Percentiles rank a stretch among this genome's conserved stretches.
These are phyloP conservation scores for Andrena chrysosceles DNA, from an alignment of 2,888 invertebrate species.

Conservation along the genomic window DNA sequence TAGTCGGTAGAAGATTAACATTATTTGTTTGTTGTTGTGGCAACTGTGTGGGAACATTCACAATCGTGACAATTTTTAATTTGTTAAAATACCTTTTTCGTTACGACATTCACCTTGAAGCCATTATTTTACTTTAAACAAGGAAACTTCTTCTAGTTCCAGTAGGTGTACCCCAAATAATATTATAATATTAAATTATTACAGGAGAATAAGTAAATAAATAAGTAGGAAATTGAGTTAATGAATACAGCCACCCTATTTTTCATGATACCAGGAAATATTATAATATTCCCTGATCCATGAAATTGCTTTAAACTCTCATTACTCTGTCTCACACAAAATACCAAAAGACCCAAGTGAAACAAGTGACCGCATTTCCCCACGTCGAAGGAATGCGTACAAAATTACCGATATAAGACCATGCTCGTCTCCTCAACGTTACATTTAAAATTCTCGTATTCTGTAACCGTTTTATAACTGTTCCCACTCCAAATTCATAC, in stretches of 20 bases:
- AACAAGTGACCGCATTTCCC: constrained; percentile 73
- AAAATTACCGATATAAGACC: constrained; percentile 62
- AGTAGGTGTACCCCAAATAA: too few species aligned
- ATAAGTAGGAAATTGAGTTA: background rate
- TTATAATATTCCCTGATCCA: constrained; percentile 12
- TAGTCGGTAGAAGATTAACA: too few species aligned
- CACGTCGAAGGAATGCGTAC: constrained; percentile 67
- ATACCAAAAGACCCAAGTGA: constrained; percentile 36
- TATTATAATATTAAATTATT: too few species aligned
- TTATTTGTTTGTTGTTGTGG: too few species aligned
- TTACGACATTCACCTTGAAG: background rate
- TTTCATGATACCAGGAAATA: background rate
- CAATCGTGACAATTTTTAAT: background rate
- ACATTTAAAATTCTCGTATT: background rate
- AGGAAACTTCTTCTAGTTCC: background rate
- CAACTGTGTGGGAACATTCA: too few species aligned
- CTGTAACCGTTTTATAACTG: background rate
- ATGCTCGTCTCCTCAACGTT: constrained; percentile 7
- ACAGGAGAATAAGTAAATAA: too few species aligned
- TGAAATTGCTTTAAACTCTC: constrained; percentile 18
- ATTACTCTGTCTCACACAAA: constrained; percentile 8
- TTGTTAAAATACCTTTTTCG: background rate
- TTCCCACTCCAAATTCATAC: background rate
- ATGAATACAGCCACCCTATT: background rate
- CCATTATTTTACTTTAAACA: background rate